Evolutionary conservation across 2,888 invertebrate species (phyloP), one percentile per base, ranked within the genome.

Genomic region (Trilocha varians): DNA sequence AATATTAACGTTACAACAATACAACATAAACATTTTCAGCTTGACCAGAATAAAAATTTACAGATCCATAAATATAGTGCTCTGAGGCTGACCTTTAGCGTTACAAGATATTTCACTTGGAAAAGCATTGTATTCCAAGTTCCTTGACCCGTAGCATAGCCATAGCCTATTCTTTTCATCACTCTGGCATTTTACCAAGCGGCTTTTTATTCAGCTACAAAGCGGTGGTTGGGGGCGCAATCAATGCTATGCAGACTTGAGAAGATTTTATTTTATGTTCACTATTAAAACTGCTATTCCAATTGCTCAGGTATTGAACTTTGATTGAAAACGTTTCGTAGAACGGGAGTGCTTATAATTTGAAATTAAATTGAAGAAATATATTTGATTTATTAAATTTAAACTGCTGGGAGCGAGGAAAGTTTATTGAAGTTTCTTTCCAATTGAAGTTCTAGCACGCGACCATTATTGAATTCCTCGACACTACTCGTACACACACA

Each of bases 151-250:
- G 11, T 25, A 25, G 46, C 53, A 25, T 25, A 25, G 46, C 53
- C 68, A 72, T 63, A 69, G 59, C 58, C 65, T 65, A 77, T 78
- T 79, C 73, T 78, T 78, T 78, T 72, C 74, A 75, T 69, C 63
- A 62, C 50, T 53, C 67, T 82, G 79, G 80, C 80, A 79, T 78
- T 73, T 66, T 76, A 78, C 78, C 83, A 83, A 80, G 64, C 64
- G 67, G 61, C 67, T 77, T 78, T 78, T 79, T 80, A 78, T 76
- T 72, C 64, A 70, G 73, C 68, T 71, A 77, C 70, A 75, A 68
- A 70, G 68, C 66, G 62, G 63, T 68, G 65, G 70, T 57, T 49
- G 65, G 66, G 64, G 66, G 65, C 58, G 71, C 78, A 79, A 83
- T 83, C 79, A 77, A 79, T 79, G 79, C 69, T 69, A 57, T 56